These are phyloP conservation scores for Pungitius pungitius DNA, from an alignment of 2,113 vertebrate genomes.

Conservation along the genomic window DNA sequence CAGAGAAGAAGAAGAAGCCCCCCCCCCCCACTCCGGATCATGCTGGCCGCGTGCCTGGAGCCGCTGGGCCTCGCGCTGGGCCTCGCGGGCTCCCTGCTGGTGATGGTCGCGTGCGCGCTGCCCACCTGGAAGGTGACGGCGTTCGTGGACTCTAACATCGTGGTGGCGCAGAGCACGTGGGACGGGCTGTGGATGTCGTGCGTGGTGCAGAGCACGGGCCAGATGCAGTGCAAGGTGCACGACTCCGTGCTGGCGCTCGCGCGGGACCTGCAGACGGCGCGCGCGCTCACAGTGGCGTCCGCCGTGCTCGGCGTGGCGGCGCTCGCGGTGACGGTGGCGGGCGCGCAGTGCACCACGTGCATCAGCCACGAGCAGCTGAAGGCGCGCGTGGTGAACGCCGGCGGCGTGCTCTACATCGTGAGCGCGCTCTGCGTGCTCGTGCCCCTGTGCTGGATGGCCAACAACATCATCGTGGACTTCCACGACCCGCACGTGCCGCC, in stretches of 20 bases:
- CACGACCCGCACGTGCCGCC: slow-evolving; percentile 82
- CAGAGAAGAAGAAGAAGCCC: not conserved
- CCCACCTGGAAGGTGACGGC: slow-evolving; percentile 95
- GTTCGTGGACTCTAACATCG: slow-evolving; percentile 90
- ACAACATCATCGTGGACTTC: slow-evolving; percentile 91
- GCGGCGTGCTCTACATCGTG: slow-evolving; percentile 85
- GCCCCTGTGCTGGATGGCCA: slow-evolving; percentile 93
- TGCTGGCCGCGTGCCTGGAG: slow-evolving; percentile 88
- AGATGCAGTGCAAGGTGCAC: slow-evolving; percentile 91
- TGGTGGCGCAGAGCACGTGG: slow-evolving; percentile 91
- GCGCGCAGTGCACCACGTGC: slow-evolving; percentile 94
- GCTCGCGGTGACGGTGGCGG: slow-evolving; percentile 87
- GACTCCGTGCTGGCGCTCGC: slow-evolving; percentile 83
- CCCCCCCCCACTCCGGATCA: slow-evolving; percentile 39
- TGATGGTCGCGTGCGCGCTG: slow-evolving; percentile 89
- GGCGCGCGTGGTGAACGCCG: slow-evolving; percentile 82
- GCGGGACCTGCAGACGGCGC: slow-evolving; percentile 86
- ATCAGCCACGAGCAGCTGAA: slow-evolving; percentile 81
- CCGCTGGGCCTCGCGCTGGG: slow-evolving; percentile 85
- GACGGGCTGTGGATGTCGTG: slow-evolving; percentile 96
- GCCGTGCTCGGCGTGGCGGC: slow-evolving; percentile 86
- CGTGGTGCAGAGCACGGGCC: slow-evolving; percentile 92
- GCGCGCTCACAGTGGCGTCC: slow-evolving; percentile 88
- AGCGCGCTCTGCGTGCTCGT: slow-evolving; percentile 87
- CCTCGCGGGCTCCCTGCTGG: slow-evolving; percentile 86